Percentiles rank a stretch among this genome's conserved stretches.
Evolutionary conservation across 2,888 invertebrate genomes (phyloP).

Genomic region (Conistra vaccinii): DNA sequence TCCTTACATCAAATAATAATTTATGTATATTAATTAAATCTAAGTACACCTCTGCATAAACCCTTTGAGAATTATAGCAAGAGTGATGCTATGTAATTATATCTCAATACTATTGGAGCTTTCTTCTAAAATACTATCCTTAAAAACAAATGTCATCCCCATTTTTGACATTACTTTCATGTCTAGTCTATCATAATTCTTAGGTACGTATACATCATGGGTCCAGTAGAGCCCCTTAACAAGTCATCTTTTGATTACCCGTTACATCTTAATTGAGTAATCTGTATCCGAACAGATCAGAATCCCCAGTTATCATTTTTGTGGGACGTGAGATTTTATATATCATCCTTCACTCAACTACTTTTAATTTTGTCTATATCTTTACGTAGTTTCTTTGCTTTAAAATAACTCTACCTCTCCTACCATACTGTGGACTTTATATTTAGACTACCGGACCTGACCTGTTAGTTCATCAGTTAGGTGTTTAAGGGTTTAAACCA

Average conservation of each 20-base stretch:
- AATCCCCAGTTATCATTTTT: conserved; percentile 14
- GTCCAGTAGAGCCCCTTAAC: neutral
- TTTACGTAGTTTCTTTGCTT: neutral
- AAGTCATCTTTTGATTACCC: neutral
- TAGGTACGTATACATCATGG: neutral
- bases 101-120: neutral
- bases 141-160: neutral
- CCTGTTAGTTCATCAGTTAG: neutral
- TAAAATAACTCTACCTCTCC: neutral
- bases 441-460: neutral
- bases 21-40: neutral
- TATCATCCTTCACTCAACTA: neutral
- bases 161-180: neutral
- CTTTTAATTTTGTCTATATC: neutral
- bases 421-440: neutral
- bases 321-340: conserved; percentile 11
- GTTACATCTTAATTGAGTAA: conserved; percentile 23
- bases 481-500: neutral
- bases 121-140: neutral
- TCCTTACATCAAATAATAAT: neutral
- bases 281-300: conserved; percentile 9
- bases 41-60: no score
- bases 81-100: neutral
- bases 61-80: no score
- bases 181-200: neutral